These are phyloP conservation scores for Cylas formicarius DNA, from an alignment of 1,140 invertebrate genomes.

Conservation along the genomic window DNA sequence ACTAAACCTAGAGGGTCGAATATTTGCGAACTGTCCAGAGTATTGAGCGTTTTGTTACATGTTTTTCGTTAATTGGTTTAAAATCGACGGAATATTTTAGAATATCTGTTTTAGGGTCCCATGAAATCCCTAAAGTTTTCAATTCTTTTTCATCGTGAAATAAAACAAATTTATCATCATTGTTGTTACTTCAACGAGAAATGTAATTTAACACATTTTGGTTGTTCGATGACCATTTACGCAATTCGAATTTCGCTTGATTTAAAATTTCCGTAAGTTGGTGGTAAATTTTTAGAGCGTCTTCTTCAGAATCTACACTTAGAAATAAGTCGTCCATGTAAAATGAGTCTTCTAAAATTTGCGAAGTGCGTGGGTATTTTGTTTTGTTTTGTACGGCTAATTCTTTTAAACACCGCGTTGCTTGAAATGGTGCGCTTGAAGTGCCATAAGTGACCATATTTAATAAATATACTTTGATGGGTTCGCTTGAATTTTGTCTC, in stretches of 20 bases:
- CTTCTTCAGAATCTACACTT: conserved; percentile 8
- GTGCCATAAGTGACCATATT: conserved; percentile 39
- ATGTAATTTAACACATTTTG: conserved; percentile 1
- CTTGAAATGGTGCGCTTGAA: conserved; percentile 34
- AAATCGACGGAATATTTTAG: conserved; percentile 3
- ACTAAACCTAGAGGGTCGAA: conserved; percentile 33
- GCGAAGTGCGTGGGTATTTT: conserved; percentile 27
- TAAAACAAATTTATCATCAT: conserved; percentile 8
- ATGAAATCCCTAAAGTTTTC: conserved; percentile 10
- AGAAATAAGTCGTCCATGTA: conserved; percentile 44
- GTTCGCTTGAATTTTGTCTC: conserved; percentile 24
- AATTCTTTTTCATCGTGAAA: conserved; percentile 8
- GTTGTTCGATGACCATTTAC: conserved; percentile 14
- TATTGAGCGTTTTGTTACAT: conserved; percentile 29
- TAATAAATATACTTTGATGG: conserved; percentile 28
- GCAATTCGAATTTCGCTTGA: conserved; percentile 11
- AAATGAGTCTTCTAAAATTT: conserved; percentile 35
- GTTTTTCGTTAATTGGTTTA: not conserved
- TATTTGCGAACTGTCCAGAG: conserved; percentile 28
- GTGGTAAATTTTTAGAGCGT: conserved; percentile 10
- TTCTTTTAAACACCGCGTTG: conserved; percentile 31
- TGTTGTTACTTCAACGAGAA: not conserved
- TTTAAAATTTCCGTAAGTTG: conserved; percentile 12
- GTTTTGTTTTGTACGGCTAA: conserved; percentile 32
- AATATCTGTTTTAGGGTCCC: conserved; percentile 2